These are phyloP conservation scores for Electrona antarctica DNA, from an alignment of 2,113 vertebrate genomes.

Conservation along the genomic window DNA sequence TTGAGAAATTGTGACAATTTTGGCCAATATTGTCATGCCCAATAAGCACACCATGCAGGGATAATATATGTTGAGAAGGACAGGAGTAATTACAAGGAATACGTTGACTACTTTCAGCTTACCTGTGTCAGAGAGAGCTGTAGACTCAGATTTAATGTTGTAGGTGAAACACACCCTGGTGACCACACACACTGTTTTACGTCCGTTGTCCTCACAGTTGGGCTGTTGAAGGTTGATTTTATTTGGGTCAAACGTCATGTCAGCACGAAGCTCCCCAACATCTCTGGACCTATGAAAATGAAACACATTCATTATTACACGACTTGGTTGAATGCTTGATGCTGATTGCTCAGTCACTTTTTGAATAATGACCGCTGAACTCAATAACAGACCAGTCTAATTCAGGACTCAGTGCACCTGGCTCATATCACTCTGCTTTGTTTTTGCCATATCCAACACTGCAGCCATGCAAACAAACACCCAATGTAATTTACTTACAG, in stretches of 20 bases:
- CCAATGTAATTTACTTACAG: too few relatives aligned
- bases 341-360: too few relatives aligned
- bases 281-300: conserved; percentile 87
- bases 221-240: conserved; percentile 93
- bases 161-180: conserved; percentile 85
- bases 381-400: too few relatives aligned
- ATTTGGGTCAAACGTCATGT: conserved; percentile 85
- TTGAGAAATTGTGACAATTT: too few relatives aligned
- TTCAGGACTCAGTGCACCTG: too few relatives aligned
- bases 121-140: conserved; percentile 69
- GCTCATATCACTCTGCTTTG: too few relatives aligned
- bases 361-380: too few relatives aligned
- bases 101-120: conserved; percentile 44
- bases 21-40: too few relatives aligned
- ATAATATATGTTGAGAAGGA: too few relatives aligned
- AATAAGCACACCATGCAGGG: too few relatives aligned
- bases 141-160: conserved; percentile 80
- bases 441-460: not conserved
- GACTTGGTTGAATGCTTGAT: too few relatives aligned
- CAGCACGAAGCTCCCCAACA: conserved; percentile 88
- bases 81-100: too few relatives aligned
- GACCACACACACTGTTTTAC: conserved; percentile 84
- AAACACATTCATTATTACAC: conserved; percentile 7
- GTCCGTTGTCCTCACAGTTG: conserved; percentile 80
- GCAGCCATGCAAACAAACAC: not conserved